Evolutionary conservation across 2,888 invertebrate species (phyloP).

Genomic region (Nasonovia ribisnigri): DNA sequence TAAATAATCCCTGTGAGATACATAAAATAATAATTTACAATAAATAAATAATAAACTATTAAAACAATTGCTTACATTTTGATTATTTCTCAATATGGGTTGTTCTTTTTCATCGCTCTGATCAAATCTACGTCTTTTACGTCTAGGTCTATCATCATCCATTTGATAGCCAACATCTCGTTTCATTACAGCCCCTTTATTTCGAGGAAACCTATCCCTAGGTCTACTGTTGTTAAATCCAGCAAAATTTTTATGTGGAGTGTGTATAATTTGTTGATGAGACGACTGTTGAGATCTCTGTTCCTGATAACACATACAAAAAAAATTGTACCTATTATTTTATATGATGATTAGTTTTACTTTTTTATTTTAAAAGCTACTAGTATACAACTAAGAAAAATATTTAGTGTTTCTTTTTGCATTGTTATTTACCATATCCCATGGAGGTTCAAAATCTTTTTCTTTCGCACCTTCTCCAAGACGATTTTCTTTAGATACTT

Average conservation of each 20-base stretch:
- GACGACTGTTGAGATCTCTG: not conserved
- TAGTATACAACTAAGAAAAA: not conserved
- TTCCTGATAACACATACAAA: conserved; percentile 28
- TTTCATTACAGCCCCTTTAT: conserved; percentile 52
- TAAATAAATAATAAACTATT: not conserved
- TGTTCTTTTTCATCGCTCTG: conserved; percentile 52
- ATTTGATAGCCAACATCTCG: conserved; percentile 47
- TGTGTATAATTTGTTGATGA: conserved; percentile 34
- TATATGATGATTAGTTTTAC: too few species aligned
- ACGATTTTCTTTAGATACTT: conserved; percentile 49
- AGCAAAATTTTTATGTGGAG: conserved; percentile 32
- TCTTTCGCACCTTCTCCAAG: conserved; percentile 21
- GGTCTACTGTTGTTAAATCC: conserved; percentile 55
- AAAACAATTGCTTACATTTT: conserved; percentile 37
- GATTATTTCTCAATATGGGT: conserved; percentile 38
- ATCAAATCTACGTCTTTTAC: conserved; percentile 61
- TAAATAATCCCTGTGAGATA: conserved; percentile 47
- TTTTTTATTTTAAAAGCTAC: too few species aligned
- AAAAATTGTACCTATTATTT: too few species aligned
- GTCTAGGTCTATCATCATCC: conserved; percentile 63
- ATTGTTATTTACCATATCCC: conserved; percentile 51
- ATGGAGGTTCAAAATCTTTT: conserved; percentile 54
- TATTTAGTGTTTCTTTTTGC: not conserved
- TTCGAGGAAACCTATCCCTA: conserved; percentile 52
- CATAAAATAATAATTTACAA: conserved; percentile 2